Evolutionary conservation across 1,140 invertebrate genomes (phyloP).

Genomic region (Mercenaria mercenaria): DNA sequence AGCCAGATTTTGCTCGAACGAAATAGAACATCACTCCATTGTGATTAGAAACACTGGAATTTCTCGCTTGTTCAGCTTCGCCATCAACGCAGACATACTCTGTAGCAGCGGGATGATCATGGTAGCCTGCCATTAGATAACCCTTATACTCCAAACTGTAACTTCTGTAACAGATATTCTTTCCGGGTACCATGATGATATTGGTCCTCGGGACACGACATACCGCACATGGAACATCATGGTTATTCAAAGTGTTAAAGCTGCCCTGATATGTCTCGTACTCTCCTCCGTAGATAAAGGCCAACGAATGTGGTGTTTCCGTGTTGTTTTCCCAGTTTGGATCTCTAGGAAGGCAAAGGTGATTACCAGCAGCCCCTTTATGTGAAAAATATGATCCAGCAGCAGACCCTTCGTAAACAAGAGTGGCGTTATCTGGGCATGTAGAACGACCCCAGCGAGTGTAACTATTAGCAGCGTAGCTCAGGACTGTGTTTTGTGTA

Average conservation of each 20-base stretch:
- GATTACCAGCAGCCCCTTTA: constrained; percentile 47
- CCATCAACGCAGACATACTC: constrained; percentile 70
- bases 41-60: not conserved
- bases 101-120: not conserved
- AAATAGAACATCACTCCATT: constrained; percentile 69
- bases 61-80: constrained; percentile 34
- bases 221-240: constrained; percentile 69
- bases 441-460: constrained; percentile 42
- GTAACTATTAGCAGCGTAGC: constrained; percentile 21
- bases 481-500: too few relatives aligned
- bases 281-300: constrained; percentile 67
- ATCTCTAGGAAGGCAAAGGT: constrained; percentile 50
- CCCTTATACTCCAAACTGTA: constrained; percentile 63
- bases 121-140: constrained; percentile 62
- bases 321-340: constrained; percentile 26
- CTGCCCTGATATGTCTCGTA: constrained; percentile 75
- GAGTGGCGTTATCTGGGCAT: not conserved
- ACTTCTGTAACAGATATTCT: constrained; percentile 86
- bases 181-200: constrained; percentile 67
- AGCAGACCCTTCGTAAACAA: constrained; percentile 33
- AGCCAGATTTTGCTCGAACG: constrained; percentile 50
- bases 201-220: constrained; percentile 43
- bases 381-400: constrained; percentile 42
- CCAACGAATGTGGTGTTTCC: not conserved
- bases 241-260: not conserved